Percentiles rank a stretch among this genome's conserved stretches.
Conservation (phyloP, 2,888 invertebrate genomes). For the Anagyrus pseudococci region DNA sequence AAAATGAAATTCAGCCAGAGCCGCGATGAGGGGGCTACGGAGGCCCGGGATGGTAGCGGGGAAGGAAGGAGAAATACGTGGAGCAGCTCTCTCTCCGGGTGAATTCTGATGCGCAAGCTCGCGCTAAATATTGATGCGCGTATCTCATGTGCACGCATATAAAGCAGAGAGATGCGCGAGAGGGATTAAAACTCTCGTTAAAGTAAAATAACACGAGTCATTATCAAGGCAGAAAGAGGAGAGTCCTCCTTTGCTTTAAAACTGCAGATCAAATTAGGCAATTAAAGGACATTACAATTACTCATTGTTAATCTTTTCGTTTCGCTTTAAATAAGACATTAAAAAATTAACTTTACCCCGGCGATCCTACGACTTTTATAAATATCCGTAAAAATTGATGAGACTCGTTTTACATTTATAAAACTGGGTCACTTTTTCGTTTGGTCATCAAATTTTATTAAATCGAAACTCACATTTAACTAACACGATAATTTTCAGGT, state of each 20-base stretch:
- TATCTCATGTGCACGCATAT: conserved; percentile 20
- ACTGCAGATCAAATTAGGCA: conserved; percentile 16
- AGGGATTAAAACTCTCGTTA: conserved; percentile 34
- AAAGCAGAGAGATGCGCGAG: conserved; percentile 20
- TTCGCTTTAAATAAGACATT: too few species aligned
- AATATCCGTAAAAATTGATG: too few species aligned
- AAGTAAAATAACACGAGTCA: conserved; percentile 31
- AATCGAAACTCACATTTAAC: too few species aligned
- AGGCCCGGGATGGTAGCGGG: too few species aligned
- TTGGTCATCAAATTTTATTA: too few species aligned
- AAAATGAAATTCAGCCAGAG: conserved; percentile 25
- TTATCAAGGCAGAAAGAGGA: conserved; percentile 13
- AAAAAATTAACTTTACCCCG: too few species aligned
- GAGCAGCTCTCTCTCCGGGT: conserved; percentile 7
- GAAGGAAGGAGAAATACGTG: conserved; percentile 13
- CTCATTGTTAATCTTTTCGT: not conserved
- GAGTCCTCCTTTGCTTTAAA: conserved; percentile 7
- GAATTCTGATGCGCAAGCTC: conserved; percentile 25
- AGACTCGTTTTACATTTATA: too few species aligned
- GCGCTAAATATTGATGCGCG: conserved; percentile 32
- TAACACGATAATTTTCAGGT: too few species aligned
- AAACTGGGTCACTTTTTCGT: too few species aligned
- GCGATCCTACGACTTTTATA: too few species aligned
- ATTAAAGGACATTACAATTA: conserved; percentile 21
- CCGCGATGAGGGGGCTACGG: too few species aligned